These are phyloP conservation scores for Cathartes aura DNA, from an alignment of 2,113 vertebrate species.

Conservation along the genomic window DNA sequence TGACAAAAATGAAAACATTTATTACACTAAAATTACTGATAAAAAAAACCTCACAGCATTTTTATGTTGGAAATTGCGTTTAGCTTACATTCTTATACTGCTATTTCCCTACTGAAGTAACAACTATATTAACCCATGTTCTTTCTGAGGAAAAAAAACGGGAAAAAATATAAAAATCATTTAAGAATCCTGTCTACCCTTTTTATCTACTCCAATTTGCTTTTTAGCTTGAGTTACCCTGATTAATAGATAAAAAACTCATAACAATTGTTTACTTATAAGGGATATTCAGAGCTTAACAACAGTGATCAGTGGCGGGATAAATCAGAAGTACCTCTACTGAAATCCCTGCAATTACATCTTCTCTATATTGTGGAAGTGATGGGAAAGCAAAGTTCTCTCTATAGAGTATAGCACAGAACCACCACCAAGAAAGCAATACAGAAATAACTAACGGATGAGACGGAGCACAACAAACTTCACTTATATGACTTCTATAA, in stretches of 20 bases:
- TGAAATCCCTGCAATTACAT: not conserved
- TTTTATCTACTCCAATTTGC: not conserved
- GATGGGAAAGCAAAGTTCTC: not conserved
- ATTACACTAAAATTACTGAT: not conserved
- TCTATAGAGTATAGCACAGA: not conserved
- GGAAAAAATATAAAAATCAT: not conserved
- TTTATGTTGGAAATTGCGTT: not conserved
- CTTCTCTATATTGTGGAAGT: not conserved
- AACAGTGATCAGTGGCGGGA: not conserved
- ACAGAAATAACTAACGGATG: not conserved
- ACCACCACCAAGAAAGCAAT: not conserved
- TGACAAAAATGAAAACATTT: not conserved
- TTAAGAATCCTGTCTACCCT: not conserved
- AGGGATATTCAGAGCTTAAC: not conserved
- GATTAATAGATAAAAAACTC: not conserved
- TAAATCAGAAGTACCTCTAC: not conserved
- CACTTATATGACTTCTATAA: not conserved
- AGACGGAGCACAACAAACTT: not conserved
- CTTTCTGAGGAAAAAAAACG: not conserved
- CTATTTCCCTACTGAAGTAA: not conserved
- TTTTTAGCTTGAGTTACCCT: not conserved
- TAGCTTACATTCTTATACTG: not conserved
- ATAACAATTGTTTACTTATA: not conserved
- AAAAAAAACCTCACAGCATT: not conserved
- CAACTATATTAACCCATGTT: not conserved